Conservation (phyloP, 1,140 invertebrate species). For the Dreissena rostriformis region DNA sequence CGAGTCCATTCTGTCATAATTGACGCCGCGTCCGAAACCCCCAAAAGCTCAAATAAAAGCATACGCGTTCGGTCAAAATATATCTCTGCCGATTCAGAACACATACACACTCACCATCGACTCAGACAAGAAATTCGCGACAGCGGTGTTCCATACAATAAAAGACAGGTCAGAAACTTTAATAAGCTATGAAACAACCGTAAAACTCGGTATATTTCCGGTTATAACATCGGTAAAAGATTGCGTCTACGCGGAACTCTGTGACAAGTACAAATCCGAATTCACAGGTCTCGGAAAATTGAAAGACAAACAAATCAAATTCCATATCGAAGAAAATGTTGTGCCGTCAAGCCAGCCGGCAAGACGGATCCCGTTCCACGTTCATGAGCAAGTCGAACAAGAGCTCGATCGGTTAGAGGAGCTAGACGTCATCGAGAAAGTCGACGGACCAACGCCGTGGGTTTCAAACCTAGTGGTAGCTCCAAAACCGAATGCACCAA, state of each 20-base stretch:
- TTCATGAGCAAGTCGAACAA: background rate
- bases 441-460: constrained; percentile 71
- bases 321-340: background rate
- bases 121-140: no score
- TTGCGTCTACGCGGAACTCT: background rate
- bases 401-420: constrained; percentile 43
- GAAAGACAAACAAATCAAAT: background rate
- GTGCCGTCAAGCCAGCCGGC: background rate
- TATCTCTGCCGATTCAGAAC: no score
- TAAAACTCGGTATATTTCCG: no score
- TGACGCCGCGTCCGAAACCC: no score
- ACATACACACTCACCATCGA: no score
- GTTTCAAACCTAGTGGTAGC: constrained; percentile 64
- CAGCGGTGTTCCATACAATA: no score
- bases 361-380: constrained; percentile 50
- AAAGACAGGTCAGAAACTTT: no score
- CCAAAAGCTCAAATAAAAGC: no score
- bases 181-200: no score
- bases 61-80: no score
- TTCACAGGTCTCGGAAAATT: constrained; percentile 3
- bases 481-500: constrained; percentile 61
- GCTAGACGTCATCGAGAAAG: constrained; percentile 62
- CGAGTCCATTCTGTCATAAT: no score
- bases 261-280: background rate
- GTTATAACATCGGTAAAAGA: no score